Base-by-base conservation (phyloP, 2,797 vertebrate genomes). In the Adelosebastes latens region DNA sequence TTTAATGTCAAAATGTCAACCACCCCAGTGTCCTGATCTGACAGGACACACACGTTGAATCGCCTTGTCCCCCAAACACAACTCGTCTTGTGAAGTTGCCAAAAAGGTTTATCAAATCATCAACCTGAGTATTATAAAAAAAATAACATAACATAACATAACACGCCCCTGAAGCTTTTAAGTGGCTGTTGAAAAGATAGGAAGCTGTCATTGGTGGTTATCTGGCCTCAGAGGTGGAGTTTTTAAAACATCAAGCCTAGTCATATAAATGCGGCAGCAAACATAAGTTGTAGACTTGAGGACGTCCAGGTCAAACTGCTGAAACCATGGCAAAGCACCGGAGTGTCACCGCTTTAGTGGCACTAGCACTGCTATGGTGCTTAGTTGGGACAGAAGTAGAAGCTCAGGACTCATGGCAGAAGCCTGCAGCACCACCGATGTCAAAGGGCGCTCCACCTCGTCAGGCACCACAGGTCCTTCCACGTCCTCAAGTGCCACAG, bases 261-360 rank as follows among this genome's bases (percentile, higher is more conserved):
- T 49, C 69, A 24, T 76, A 93, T 93, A 94, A 88, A 93, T 90
- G 52, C 24, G 25, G 66, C 59, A 29, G 27, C 61, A 34, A 5
- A 59, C 59, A 53, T 6, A 55, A 55, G 16, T n/a, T 18, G 39
- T 65, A 24, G 39, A 81, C 71, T 84, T 83, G 68, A 81, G 73
- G 32, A 65, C 25, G 5, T 73, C 75, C 18, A 39, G 80, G 72
- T 77, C 60, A 68, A 32, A 81, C 77, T 78, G 62, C 71, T 82
- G 69, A 68, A 86, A 81, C 69, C 75, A 95, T 94, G 94, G 80
- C 24, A 18, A 85, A 77, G 42, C 5, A 2, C 60, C 70, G 81
- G 83, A 81, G 77, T 64, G 65, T 72, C 49, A 70, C 79, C 9
- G 73, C 60, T 74, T 84, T 88, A 0, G 29, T 90, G 81, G 78